Conservation (phyloP, 2,797 vertebrate genomes). For the Fringilla coelebs region DNA sequence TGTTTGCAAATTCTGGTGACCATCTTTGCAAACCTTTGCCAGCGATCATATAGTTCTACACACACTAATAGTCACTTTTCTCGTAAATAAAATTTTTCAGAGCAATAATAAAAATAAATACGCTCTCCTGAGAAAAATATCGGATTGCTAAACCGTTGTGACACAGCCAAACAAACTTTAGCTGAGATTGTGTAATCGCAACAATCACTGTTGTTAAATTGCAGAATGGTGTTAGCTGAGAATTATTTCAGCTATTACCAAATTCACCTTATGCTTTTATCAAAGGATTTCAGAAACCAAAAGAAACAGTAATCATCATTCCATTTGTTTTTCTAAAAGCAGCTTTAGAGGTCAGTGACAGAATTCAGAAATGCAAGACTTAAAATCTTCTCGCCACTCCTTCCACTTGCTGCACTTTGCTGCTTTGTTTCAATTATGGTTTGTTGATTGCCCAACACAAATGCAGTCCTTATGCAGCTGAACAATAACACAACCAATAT, state of each 20-base stretch:
- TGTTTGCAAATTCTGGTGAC: not conserved
- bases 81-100: not conserved
- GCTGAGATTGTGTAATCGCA: not conserved
- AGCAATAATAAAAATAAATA: not conserved
- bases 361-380: not conserved
- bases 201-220: not conserved
- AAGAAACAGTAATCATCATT: not conserved
- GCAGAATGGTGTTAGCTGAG: not conserved
- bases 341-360: not conserved
- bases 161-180: slow-evolving; percentile 7
- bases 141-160: not conserved
- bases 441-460: not conserved
- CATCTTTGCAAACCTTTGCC: not conserved
- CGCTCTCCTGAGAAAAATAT: not conserved
- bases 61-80: not conserved
- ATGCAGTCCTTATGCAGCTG: not conserved
- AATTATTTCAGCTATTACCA: not conserved
- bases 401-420: not conserved
- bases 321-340: not conserved
- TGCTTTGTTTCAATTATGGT: not conserved
- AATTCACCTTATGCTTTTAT: not conserved
- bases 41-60: not conserved
- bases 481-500: not conserved
- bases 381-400: not conserved
- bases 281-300: not conserved